Conservation (phyloP, 2,888 invertebrate species). For the Listrodromus nycthemerus region DNA sequence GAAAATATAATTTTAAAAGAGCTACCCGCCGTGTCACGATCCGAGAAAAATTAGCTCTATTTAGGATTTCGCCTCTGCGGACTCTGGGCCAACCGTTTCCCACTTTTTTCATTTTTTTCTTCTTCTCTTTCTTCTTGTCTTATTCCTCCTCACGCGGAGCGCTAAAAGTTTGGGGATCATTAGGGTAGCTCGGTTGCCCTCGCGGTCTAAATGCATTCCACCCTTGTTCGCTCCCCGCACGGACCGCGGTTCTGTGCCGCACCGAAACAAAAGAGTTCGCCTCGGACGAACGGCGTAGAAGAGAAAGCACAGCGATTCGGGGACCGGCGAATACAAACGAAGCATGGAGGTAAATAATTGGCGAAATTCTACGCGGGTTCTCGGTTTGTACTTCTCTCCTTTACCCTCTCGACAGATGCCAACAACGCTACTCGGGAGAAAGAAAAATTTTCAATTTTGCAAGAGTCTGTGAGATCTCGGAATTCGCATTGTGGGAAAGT, state of each 20-base stretch:
- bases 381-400: not conserved
- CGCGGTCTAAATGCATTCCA: conserved; percentile 30
- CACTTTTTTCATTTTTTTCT: conserved; percentile 36
- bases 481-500: conserved; percentile 1
- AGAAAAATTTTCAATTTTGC: not conserved
- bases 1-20: conserved; percentile 61
- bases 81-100: conserved; percentile 35
- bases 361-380: conserved; percentile 29
- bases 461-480: not conserved
- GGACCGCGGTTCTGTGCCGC: conserved; percentile 12
- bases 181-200: conserved; percentile 30
- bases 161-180: conserved; percentile 46
- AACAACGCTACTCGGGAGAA: not conserved
- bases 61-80: conserved; percentile 48
- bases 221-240: conserved; percentile 36
- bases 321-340: conserved; percentile 16
- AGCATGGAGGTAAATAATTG: conserved; percentile 54
- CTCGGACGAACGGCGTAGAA: conserved; percentile 23
- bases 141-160: conserved; percentile 10
- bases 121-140: conserved; percentile 16
- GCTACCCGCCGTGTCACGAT: conserved; percentile 52
- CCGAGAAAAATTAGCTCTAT: conserved; percentile 59
- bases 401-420: conserved; percentile 6
- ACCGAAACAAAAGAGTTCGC: conserved; percentile 34
- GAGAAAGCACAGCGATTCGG: conserved; percentile 40